phyloP scores from a whole-genome alignment of 23 tunicate species.

The Halocynthia roretzi region DNA sequence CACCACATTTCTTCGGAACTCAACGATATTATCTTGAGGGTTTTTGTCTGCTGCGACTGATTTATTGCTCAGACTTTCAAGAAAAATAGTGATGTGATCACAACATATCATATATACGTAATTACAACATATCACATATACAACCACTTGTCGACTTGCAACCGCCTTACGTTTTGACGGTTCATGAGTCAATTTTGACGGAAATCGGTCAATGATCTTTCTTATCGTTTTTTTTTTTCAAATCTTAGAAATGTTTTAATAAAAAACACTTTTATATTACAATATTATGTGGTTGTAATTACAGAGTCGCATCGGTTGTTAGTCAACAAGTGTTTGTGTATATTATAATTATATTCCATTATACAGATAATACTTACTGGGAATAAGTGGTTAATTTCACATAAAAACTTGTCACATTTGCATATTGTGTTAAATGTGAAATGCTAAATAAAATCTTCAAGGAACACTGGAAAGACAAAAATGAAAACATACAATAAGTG shows the following conservation, averaged over 20 bases:
- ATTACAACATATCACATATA: too few relatives aligned
- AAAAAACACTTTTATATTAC: too few relatives aligned
- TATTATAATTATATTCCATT: not conserved
- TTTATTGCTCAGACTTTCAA: not conserved
- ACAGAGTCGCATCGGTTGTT: too few relatives aligned
- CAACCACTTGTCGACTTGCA: too few relatives aligned
- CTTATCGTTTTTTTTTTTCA: too few relatives aligned
- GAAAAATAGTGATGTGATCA: not conserved
- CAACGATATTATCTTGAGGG: conserved; percentile 4
- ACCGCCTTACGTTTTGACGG: too few relatives aligned
- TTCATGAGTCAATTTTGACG: too few relatives aligned
- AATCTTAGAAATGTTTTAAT: too few relatives aligned
- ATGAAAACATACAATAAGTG: not conserved
- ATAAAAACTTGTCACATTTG: conserved; percentile 4
- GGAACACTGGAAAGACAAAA: not conserved
- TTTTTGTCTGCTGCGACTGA: conserved; percentile 1
- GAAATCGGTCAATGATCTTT: too few relatives aligned
- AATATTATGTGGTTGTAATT: too few relatives aligned
- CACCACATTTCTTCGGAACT: not conserved
- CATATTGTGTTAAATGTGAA: conserved; percentile 1
- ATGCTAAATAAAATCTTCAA: not conserved
- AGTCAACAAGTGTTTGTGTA: not conserved
- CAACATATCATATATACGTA: not conserved
- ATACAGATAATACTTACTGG: conserved; percentile 3
- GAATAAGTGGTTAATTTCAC: not conserved